Evolutionary conservation across 2,888 invertebrate genomes (phyloP).

Genomic region (Tenthredo distinguenda): DNA sequence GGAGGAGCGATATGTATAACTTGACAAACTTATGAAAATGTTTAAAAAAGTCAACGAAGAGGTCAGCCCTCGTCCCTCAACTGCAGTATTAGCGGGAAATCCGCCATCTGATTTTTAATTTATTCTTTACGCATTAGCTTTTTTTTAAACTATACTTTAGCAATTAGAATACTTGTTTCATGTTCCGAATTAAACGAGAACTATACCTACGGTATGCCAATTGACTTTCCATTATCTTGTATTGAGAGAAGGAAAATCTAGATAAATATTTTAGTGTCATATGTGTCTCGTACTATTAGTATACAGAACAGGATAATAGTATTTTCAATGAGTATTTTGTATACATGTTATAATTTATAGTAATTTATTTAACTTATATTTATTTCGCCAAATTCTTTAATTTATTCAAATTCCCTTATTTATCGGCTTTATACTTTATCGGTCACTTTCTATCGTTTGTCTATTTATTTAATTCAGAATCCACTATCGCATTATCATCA

Average conservation of each 20-base stretch:
- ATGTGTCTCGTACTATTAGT: conserved; percentile 36
- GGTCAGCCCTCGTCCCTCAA: conserved; percentile 63
- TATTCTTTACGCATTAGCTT: conserved; percentile 37
- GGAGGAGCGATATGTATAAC: conserved; percentile 63
- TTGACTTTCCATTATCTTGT: conserved; percentile 37
- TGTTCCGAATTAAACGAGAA: background rate
- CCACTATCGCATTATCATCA: conserved; percentile 52
- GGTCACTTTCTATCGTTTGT: background rate
- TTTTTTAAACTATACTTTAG: conserved; percentile 40
- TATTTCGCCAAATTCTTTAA: background rate
- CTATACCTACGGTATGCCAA: conserved; percentile 8
- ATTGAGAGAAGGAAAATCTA: conserved; percentile 28
- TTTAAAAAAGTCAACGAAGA: conserved; percentile 58
- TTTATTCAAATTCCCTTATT: conserved; percentile 37
- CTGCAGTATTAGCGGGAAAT: conserved; percentile 69
- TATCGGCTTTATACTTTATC: conserved; percentile 3
- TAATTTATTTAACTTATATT: conserved; percentile 54
- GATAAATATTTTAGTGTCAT: conserved; percentile 3
- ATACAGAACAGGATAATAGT: conserved; percentile 37
- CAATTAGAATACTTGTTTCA: background rate
- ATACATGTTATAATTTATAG: conserved; percentile 38
- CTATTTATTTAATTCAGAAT: conserved; percentile 50
- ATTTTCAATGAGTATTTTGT: conserved; percentile 47
- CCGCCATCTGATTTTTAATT: conserved; percentile 63
- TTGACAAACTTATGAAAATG: conserved; percentile 51